Base-by-base conservation (phyloP, 1,140 invertebrate species). In the Teleopsis dalmanni region DNA sequence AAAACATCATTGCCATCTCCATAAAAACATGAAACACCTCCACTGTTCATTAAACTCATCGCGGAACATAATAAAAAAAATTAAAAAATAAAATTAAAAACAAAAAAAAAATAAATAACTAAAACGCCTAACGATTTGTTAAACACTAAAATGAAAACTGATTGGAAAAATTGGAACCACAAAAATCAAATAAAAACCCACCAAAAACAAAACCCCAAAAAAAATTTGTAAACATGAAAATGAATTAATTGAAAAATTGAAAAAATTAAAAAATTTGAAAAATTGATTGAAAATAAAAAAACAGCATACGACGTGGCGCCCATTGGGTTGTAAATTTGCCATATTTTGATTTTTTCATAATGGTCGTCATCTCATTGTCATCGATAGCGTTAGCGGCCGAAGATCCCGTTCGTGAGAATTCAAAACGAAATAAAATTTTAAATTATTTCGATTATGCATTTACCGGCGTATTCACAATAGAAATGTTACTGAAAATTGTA, bases 371-470 rank as follows among this genome's bases (percentile, higher is more conserved):
- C 72, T 90, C 85, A 72, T 78, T 96, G 72, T 97, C 93, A 79
- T 97, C 93, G 73, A 95, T 99, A 73, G 94, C 97, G 59, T 81
- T 99, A 70, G 97, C 97, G 51, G 93, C 95, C 53, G 97, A 99
- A 79, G 95, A 99, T 77, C 97, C 97, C 40, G 95, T 99, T 46
- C 81, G 84, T 65, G 91, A 96, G 72, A 79, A 91, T 48, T 88
- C 89, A 55, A 73, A 80, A 62, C 82, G 88, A 67, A 99, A 99
- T 73, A 76, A 80, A 59, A 84, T 97, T 57, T 79, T 99, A 54
- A 94, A 98, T 72, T 95, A 94, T 75, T 95, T 99, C 77, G 97
- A 99, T 81, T 97, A 97, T 78, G 95, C 93, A 62, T 99, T 99
- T 78, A 99, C 97, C 52, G 91, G 92, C 57, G 95, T 99, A 55